Conservation (phyloP, 2,113 vertebrate species). For the Cavia aperea region DNA sequence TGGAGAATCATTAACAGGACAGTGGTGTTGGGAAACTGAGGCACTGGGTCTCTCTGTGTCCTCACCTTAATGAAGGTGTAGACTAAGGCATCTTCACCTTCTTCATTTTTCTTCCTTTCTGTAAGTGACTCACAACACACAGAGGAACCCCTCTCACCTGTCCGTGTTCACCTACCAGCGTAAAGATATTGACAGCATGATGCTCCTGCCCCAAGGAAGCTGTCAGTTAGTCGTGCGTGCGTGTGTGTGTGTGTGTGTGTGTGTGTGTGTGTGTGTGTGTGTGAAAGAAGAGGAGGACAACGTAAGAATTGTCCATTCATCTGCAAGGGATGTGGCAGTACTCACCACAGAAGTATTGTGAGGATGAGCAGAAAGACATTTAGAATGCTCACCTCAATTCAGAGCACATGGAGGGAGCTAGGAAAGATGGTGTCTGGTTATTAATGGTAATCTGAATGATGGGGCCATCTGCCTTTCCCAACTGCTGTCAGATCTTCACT, state of each 20-base stretch:
- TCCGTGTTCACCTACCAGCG: neutral
- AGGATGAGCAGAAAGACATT: accelerated
- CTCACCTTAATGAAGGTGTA: neutral
- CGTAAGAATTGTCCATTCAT: accelerated
- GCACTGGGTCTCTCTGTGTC: accelerated
- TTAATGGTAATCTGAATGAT: accelerated
- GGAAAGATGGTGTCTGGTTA: accelerated
- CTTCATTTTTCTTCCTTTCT: neutral
- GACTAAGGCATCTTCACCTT: neutral
- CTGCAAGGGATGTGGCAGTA: accelerated
- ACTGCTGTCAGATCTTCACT: accelerated
- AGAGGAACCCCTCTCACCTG: accelerated
- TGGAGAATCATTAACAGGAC: neutral
- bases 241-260: neutral
- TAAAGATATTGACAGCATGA: accelerated
- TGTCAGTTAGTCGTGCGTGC: accelerated
- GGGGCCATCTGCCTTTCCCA: neutral
- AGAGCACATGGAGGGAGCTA: neutral
- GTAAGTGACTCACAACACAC: neutral
- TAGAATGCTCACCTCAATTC: accelerated
- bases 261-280: neutral
- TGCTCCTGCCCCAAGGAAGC: accelerated
- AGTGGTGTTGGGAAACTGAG: neutral
- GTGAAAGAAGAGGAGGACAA: neutral
- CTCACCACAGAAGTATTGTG: accelerated